Base-by-base conservation (phyloP, 2,797 vertebrate genomes). In the Enteromius afrohamiltoni region DNA sequence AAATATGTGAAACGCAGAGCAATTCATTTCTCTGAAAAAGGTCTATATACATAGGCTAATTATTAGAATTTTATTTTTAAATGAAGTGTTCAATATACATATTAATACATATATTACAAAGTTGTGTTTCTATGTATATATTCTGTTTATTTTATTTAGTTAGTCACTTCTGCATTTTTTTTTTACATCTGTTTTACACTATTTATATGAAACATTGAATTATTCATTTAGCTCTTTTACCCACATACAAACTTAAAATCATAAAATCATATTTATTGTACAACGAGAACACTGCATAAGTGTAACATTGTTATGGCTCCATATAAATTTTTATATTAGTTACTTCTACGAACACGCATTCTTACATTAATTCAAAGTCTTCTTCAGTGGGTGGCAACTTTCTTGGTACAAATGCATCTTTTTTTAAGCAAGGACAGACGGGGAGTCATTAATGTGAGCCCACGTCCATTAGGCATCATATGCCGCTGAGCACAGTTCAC, bases 391-490 rank as follows among this genome's bases (percentile, higher is more conserved):
- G 34, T 58, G 70, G 29, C 62, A 75, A 55, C 29, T 77, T 69
- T 42, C 42, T 17, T 13, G 23, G 62, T 70, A 79, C 82, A 65
- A 77, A 80, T 60, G 76, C 70, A 34, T 82, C 74, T 68, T 77
- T 81, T 47, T 80, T 84, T 78, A 84, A 87, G 83, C 82, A 83
- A 85, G 86, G 78, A 87, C 87, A 88, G 86, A 87, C 83, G 60
- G 49, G 42, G 58, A 70, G 77, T 86, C 86, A 85, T 88, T 87
- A 86, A 82, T 85, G 67, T 29, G 79, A 84, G 77, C 62, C 77
- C 78, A 84, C 71, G 55, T 83, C 68, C 55, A 77, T 84, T 85
- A 85, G 70, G 55, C 76, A 37, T 80, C 47, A 47, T 79, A 80
- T 67, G 83, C 85, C 17, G 37, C 45, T 68, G 58, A 79, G 64